Evolutionary conservation across 2,888 invertebrate species (phyloP), one percentile per base, ranked within the genome.

Genomic region (Drosophila mettleri): DNA sequence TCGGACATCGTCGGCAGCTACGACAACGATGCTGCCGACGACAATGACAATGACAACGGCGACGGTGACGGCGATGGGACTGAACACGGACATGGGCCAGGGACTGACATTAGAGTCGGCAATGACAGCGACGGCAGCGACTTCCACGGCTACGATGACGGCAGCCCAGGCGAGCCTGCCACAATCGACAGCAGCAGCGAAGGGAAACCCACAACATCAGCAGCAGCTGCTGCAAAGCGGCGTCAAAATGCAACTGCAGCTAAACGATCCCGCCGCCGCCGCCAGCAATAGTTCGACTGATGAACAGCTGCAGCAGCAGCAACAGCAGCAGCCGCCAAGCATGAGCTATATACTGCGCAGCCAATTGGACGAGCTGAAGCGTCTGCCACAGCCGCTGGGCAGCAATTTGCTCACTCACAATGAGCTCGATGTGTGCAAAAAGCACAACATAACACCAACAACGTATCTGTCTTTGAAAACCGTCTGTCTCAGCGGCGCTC

Each of bases 391-490:
- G 61, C 90, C 91, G n/a, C 84, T 91, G 41, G 92, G 92, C 74
- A 92, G 90, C 92, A 94, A 94, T 92, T 93, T 95, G 90, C 94
- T 95, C 88, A 94, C 94, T 82, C 93, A 93, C 92, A 94, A 94
- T 88, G 96, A 96, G 92, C 93, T 94, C 91, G 94, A 95, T 95
- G 92, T 97, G 73, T 97, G 97, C 92, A 93, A 94, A 57, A 93
- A 95, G 64, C 94, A 98, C 89, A 96, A 96, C 90, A 93, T 98
- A 90, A 95, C 96, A 81, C 97, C 98, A 73, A 95, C 97, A 64
- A 97, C 96, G 92, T 98, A 98, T 93, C 95, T 97, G 83, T 97
- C 97, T 4, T 94, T 98, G 92, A 98, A 98, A 93, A 96, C 97
- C 14, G 94, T 97, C 81, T 94, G 98, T 72, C 94, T 98, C 63